Percentiles rank a stretch among this genome's conserved stretches.
Conservation (phyloP, 1,140 invertebrate species). For the Archivesica marissinica region DNA sequence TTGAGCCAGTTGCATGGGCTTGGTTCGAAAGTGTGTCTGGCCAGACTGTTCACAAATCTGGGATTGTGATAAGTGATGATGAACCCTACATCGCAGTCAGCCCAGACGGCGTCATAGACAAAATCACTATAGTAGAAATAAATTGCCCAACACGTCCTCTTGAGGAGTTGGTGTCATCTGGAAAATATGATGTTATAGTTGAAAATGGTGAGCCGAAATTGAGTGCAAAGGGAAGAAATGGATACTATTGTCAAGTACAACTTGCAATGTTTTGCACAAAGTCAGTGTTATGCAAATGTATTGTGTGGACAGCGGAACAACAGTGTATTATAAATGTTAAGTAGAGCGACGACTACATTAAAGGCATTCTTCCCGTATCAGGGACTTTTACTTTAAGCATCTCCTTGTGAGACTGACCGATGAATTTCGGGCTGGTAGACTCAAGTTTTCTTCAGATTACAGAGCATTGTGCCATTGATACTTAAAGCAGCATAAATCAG, state of each 20-base stretch:
- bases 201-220: neutral
- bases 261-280: conserved; percentile 27
- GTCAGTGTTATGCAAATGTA: neutral
- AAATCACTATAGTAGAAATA: too few species aligned
- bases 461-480: neutral
- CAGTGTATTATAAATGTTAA: neutral
- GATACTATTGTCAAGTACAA: conserved; percentile 38
- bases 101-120: too few species aligned
- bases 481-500: too few species aligned
- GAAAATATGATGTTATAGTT: too few species aligned
- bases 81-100: too few species aligned
- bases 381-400: conserved; percentile 43
- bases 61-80: too few species aligned
- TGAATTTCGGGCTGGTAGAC: neutral
- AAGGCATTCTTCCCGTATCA: neutral
- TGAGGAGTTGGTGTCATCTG: too few species aligned
- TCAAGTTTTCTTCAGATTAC: neutral
- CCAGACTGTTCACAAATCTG: too few species aligned
- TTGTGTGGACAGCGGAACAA: conserved; percentile 30
- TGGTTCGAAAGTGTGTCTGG: too few species aligned
- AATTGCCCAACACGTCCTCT: too few species aligned
- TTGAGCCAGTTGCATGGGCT: too few species aligned
- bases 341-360: neutral
- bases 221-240: conserved; percentile 21
- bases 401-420: conserved; percentile 23